These are phyloP conservation scores for Drosophila kepulauana DNA, from an alignment of 1,140 invertebrate genomes.

Conservation along the genomic window DNA sequence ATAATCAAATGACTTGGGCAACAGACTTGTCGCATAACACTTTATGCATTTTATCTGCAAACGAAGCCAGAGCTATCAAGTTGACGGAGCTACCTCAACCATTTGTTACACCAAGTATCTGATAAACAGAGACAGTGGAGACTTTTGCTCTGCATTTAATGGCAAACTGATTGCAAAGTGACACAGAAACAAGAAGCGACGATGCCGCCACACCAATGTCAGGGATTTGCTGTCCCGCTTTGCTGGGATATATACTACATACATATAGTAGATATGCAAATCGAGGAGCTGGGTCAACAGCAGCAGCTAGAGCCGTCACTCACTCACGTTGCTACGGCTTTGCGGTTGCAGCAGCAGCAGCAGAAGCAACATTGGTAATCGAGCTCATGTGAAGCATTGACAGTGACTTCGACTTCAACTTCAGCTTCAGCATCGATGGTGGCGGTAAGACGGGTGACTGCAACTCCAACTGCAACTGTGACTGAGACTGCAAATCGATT, in stretches of 20 bases:
- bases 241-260: background rate
- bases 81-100: constrained; percentile 3
- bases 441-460: background rate
- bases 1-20: constrained; percentile 9
- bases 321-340: constrained; percentile 40
- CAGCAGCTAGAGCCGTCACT: constrained; percentile 14
- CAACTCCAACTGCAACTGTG: background rate
- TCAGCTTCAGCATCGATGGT: background rate
- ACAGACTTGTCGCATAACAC: constrained; percentile 17
- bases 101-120: constrained; percentile 39
- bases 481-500: constrained; percentile 67
- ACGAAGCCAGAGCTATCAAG: background rate
- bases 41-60: background rate
- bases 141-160: constrained; percentile 45
- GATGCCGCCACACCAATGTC: constrained; percentile 22
- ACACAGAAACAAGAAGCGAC: constrained; percentile 41
- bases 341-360: constrained; percentile 25
- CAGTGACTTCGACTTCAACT: constrained; percentile 6
- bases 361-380: constrained; percentile 10
- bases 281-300: background rate
- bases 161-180: constrained; percentile 62
- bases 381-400: constrained; percentile 15
- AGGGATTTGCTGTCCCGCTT: background rate
- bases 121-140: constrained; percentile 17
- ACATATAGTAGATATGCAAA: constrained; percentile 18